Percentiles rank a stretch among this genome's conserved stretches.
phyloP scores from a whole-genome alignment of 2,888 invertebrate genomes.

The Epinotia brunnichana region DNA sequence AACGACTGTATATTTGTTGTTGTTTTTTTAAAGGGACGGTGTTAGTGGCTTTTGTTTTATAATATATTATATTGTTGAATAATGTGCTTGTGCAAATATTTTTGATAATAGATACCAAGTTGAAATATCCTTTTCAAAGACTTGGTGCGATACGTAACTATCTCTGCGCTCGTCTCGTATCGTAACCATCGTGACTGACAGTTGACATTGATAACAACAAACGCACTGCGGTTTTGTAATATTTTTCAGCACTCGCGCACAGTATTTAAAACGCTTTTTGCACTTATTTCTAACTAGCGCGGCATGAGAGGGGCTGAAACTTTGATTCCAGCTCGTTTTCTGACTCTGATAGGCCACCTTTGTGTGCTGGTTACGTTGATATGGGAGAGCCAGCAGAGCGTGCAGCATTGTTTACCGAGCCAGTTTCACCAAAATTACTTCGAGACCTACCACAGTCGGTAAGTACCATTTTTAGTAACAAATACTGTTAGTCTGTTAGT shows the following conservation, averaged over 20 bases:
- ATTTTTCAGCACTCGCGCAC: constrained; percentile 10
- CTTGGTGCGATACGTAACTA: too few relatives aligned
- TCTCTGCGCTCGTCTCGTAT: not conserved
- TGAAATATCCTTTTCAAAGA: too few relatives aligned
- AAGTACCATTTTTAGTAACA: constrained; percentile 56
- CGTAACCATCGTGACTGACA: constrained; percentile 15
- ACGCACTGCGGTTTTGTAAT: constrained; percentile 6
- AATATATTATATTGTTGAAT: too few relatives aligned
- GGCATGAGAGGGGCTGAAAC: constrained; percentile 78
- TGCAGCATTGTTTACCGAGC: constrained; percentile 81
- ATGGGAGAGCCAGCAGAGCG: constrained; percentile 85
- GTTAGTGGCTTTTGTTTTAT: not conserved
- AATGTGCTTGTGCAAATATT: too few relatives aligned
- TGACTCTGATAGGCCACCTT: constrained; percentile 88
- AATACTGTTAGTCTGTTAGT: too few relatives aligned
- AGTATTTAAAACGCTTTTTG: constrained; percentile 9
- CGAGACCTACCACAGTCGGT: constrained; percentile 84
- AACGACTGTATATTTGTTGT: too few relatives aligned
- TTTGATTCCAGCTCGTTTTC: constrained; percentile 87
- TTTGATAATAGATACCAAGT: too few relatives aligned
- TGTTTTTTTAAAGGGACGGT: too few relatives aligned
- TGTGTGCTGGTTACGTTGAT: constrained; percentile 86
- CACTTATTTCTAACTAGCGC: constrained; percentile 45
- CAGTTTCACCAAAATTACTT: constrained; percentile 74
- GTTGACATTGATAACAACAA: constrained; percentile 25